Conservation (phyloP, 23 tunicate species). For the Halocynthia roretzi region DNA sequence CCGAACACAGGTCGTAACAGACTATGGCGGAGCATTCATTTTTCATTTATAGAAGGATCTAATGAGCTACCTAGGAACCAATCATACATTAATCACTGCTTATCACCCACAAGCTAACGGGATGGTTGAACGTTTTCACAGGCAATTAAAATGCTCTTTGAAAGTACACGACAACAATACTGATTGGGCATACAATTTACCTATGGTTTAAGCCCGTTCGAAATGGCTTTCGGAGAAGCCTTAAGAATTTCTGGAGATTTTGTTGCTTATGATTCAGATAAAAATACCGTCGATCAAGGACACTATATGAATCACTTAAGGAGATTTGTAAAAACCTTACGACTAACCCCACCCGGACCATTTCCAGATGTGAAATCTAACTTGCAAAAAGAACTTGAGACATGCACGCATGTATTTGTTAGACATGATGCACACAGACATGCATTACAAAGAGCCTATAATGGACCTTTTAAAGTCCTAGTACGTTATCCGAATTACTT, state of each 20-base stretch:
- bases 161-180: conserved; percentile 5
- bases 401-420: conserved; percentile 30
- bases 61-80: conserved; percentile 21
- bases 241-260: conserved; percentile 2
- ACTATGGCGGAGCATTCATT: no score
- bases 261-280: background rate
- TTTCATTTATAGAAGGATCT: no score
- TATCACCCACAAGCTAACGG: conserved; percentile 19
- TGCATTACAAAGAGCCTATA: conserved; percentile 9
- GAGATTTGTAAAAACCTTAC: no score
- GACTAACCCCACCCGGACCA: no score
- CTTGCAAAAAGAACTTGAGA: conserved; percentile 2
- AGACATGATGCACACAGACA: conserved; percentile 12
- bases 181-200: conserved; percentile 9
- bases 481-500: conserved; percentile 11
- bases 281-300: no score
- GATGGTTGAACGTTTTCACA: conserved; percentile 13
- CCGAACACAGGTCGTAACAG: no score
- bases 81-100: conserved; percentile 1
- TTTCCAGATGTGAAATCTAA: background rate
- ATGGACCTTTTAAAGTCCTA: conserved; percentile 25
- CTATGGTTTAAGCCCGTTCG: background rate
- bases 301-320: no score
- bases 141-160: conserved; percentile 1
- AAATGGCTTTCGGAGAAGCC: conserved; percentile 15